Evolutionary conservation across 1,140 invertebrate species (phyloP), one percentile per base, ranked within the genome.

Genomic region (Limonius californicus): DNA sequence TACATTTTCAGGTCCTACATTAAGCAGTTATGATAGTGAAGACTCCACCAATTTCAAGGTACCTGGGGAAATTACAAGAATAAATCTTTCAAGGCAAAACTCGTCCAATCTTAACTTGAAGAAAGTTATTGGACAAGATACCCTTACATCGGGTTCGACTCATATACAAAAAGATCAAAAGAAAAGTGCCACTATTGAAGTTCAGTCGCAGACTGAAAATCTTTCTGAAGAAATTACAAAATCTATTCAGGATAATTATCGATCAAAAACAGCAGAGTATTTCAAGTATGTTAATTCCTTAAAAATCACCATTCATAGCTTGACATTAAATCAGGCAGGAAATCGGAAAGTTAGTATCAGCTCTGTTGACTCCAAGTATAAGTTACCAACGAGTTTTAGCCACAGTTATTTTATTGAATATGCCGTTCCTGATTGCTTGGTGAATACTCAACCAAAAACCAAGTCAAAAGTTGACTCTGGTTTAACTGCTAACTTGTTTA

Each of bases 331-430:
- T 64, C 63, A 67, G 55, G 63, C 58, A 19, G 71, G 73, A 16
- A 65, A 68, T 35, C 66, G 64, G 59, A 74, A 71, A 65, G 61
- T 72, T 0, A 32, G 32, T 18, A 57, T 39, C 18, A 57, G 43
- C 35, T 32, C 39, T 21, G n/a, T 56, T 30, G 54, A 61, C 47
- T 56, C 39, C 18, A 68, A 64, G 30, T 39, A 57, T 39, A 67
- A 68, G 42, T 32, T 58, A 21, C 57, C 59, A 47, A 54, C 21
- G 23, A 56, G 62, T 23, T 35, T 68, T 50, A 70, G 50, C 60
- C 64, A 72, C 53, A 74, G 59, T 2, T 75, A 70, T 63, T 75
- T 76, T 68, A 45, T 75, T 39, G 73, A 76, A 62, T 76, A 76
- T 68, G 59, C 61, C 42, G 59, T 75, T 54, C 73, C 74, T 30